Evolutionary conservation across 2,888 invertebrate genomes (phyloP).

Genomic region (Coecobrya sp.): DNA sequence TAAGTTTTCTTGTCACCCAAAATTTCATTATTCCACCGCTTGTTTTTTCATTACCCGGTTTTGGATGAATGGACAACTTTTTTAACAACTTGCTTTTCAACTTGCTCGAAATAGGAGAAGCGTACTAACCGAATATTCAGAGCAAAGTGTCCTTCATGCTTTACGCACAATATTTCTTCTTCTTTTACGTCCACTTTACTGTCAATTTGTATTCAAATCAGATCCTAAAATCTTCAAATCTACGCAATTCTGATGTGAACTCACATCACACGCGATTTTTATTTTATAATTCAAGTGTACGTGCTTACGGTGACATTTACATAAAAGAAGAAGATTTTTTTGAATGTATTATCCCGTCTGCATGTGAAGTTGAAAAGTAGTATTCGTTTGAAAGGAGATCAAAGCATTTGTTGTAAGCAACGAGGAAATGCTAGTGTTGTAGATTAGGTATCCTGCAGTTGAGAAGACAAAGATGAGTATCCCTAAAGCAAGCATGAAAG

Average conservation of each 20-base stretch:
- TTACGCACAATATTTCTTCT: not conserved
- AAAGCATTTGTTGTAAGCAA: not conserved
- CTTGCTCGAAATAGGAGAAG: not conserved
- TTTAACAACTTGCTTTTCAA: no score
- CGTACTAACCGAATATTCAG: not conserved
- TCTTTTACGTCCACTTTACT: conserved; percentile 43
- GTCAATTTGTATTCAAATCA: conserved; percentile 69
- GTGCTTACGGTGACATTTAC: not conserved
- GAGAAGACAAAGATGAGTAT: not conserved
- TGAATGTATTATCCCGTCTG: not conserved
- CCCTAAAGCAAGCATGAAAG: conserved; percentile 2
- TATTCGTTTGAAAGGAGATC: not conserved
- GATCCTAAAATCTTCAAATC: not conserved
- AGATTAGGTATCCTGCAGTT: not conserved
- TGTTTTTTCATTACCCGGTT: no score
- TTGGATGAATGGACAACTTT: no score
- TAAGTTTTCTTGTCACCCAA: no score
- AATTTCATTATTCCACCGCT: no score
- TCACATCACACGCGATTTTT: conserved; percentile 25
- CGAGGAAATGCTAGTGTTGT: not conserved
- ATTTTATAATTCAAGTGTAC: conserved; percentile 8
- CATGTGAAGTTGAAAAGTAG: not conserved
- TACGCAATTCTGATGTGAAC: not conserved
- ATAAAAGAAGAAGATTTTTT: not conserved
- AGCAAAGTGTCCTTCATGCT: not conserved